Conservation (phyloP, 2,797 vertebrate species). For the Prionace glauca region DNA sequence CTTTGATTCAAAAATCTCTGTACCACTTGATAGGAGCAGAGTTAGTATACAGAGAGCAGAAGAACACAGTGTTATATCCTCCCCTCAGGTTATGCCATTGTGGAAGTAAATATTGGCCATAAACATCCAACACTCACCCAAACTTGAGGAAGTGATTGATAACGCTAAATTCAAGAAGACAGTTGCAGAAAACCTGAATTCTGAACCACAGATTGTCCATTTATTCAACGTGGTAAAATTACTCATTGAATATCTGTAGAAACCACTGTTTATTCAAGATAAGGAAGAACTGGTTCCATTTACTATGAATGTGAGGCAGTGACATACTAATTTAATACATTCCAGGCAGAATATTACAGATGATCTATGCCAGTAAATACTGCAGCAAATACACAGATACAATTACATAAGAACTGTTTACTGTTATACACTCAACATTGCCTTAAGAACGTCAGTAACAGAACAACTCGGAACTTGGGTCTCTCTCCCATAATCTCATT, state of each 20-base stretch:
- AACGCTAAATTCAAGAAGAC: neutral
- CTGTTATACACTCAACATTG: neutral
- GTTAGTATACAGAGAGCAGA: neutral
- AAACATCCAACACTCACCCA: neutral
- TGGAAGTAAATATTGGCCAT: neutral
- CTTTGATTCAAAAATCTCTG: neutral
- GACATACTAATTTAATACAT: neutral
- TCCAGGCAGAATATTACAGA: neutral
- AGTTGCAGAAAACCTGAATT: neutral
- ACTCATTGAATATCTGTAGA: neutral
- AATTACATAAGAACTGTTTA: neutral
- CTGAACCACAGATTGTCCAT: neutral
- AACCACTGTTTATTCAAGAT: conserved; percentile 19
- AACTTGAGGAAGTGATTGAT: neutral
- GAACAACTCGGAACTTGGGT: neutral
- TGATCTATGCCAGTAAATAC: neutral
- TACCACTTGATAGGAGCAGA: neutral
- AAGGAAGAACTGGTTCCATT: neutral
- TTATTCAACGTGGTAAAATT: neutral
- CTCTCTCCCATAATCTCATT: neutral
- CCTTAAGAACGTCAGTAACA: neutral
- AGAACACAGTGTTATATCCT: neutral
- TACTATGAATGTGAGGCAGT: neutral
- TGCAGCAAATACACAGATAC: neutral
- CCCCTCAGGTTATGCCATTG: neutral